Base-by-base conservation (phyloP, 1,140 invertebrate genomes). In the Agraylea sexmaculata region DNA sequence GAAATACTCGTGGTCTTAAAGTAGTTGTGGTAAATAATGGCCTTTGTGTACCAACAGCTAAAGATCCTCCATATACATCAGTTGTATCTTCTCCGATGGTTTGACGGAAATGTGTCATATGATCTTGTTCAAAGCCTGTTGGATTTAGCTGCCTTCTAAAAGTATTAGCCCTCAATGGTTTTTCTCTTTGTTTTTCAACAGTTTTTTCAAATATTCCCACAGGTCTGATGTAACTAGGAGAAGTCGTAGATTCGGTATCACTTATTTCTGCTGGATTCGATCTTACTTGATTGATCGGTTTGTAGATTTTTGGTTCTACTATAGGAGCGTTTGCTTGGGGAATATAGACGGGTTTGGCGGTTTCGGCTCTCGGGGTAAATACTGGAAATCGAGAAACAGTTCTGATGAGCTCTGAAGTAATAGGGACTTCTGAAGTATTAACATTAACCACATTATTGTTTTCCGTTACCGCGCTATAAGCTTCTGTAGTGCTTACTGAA, bases 11-110 rank as follows among this genome's bases (percentile, higher is more conserved):
- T 46, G 66, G 54, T 59, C 55, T 46, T 51, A 54, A 57, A 2
- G 61, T 68, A 6, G 70, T 70, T 0, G 76, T 80, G 2, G 75
- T 81, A 47, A 80, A 79, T 10, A 80, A 55, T 11, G 76, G 75
- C 28, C 75, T 55, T 10, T 74, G 65, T 21, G 75, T 74, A 28
- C 66, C 69, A 18, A 66, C 60, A 2, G 72, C 72, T 16, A 75
- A 51, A 17, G 75, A 70, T 35, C 74, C 70, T 21, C 74, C 74
- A 46, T 80, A 79, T 6, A 79, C 70, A 46, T 79, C 77, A 3
- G 70, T 68, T 8, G 73, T 68, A 49, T 80, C 78, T 45, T 76
- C 72, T 15, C 63, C 70, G 12, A 62, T 59, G 4, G 69, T 68
- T 55, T 72, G 69, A 42, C 65, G 62, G 35, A 68, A 44, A 28